Evolutionary conservation across 1,140 invertebrate species (phyloP).

Genomic region (Macrobrachium nipponense): DNA sequence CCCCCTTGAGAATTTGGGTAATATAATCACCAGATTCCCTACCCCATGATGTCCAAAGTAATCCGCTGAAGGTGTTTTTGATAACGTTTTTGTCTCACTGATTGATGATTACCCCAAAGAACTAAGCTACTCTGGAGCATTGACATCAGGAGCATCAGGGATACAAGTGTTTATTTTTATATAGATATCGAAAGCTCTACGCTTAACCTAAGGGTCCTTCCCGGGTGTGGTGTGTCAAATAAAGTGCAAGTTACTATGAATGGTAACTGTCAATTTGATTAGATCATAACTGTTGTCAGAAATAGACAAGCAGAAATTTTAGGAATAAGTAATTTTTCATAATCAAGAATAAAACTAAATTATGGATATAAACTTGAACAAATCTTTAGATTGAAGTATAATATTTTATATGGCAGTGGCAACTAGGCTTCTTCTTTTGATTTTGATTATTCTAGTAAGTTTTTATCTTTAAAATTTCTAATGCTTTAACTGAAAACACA

Average conservation of each 20-base stretch:
- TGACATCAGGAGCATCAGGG: conserved; percentile 51
- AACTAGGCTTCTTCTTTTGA: no score
- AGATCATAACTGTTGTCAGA: no score
- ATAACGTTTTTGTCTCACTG: conserved; percentile 41
- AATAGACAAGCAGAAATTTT: no score
- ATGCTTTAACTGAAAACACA: no score
- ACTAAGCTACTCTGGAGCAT: conserved; percentile 32
- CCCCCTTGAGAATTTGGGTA: conserved; percentile 54
- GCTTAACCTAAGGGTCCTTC: conserved; percentile 44
- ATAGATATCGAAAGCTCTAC: conserved; percentile 28
- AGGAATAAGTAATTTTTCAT: no score
- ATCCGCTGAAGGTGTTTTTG: conserved; percentile 15
- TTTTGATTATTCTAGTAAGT: no score
- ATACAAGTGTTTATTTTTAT: conserved; percentile 49
- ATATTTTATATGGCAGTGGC: no score
- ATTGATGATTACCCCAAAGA: conserved; percentile 22
- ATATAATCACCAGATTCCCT: conserved; percentile 44
- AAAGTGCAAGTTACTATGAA: conserved; percentile 28
- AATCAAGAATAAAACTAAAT: no score
- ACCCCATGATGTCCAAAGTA: conserved; percentile 25
- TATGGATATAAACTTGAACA: no score
- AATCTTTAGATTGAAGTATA: no score
- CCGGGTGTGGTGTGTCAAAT: conserved; percentile 60
- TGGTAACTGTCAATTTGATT: no score
- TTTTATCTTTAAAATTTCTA: no score